Percentiles rank a stretch among this genome's conserved stretches.
Evolutionary conservation across 2,888 invertebrate species (phyloP).

Genomic region (Tinea pellionella): DNA sequence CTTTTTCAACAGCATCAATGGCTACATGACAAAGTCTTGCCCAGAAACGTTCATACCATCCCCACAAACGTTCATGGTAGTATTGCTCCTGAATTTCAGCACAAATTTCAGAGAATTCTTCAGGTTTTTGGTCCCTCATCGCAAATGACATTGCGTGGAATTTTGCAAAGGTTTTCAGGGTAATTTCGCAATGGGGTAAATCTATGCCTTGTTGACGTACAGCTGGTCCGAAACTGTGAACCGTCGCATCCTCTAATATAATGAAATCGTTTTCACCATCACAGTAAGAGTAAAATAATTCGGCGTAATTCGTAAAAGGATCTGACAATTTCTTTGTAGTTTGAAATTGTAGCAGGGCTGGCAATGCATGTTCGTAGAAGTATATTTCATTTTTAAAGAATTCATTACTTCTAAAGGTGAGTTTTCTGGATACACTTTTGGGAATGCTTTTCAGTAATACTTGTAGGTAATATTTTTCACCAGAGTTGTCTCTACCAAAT

Average conservation of each 20-base stretch:
- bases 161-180: slow-evolving; percentile 64
- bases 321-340: slow-evolving; percentile 39
- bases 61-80: slow-evolving; percentile 60
- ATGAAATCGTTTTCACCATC: slow-evolving; percentile 69
- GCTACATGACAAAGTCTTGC: slow-evolving; percentile 60
- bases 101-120: slow-evolving; percentile 51
- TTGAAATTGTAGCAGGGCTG: slow-evolving; percentile 54
- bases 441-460: slow-evolving; percentile 77
- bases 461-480: slow-evolving; percentile 43
- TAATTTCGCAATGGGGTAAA: slow-evolving; percentile 54
- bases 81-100: slow-evolving; percentile 65
- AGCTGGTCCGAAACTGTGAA: slow-evolving; percentile 50
- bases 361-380: slow-evolving; percentile 71
- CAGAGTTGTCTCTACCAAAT: slow-evolving; percentile 42
- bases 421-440: slow-evolving; percentile 68
- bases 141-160: slow-evolving; percentile 72
- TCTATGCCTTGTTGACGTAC: slow-evolving; percentile 60
- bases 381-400: slow-evolving; percentile 78
- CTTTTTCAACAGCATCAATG: slow-evolving; percentile 73
- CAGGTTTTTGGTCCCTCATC: slow-evolving; percentile 64
- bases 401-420: slow-evolving; percentile 73
- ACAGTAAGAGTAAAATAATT: slow-evolving; percentile 47
- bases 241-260: slow-evolving; percentile 64
- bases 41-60: slow-evolving; percentile 71
- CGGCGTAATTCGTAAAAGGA: slow-evolving; percentile 62